These are phyloP conservation scores for Troides aeacus DNA, from an alignment of 2,888 invertebrate species.

Conservation along the genomic window DNA sequence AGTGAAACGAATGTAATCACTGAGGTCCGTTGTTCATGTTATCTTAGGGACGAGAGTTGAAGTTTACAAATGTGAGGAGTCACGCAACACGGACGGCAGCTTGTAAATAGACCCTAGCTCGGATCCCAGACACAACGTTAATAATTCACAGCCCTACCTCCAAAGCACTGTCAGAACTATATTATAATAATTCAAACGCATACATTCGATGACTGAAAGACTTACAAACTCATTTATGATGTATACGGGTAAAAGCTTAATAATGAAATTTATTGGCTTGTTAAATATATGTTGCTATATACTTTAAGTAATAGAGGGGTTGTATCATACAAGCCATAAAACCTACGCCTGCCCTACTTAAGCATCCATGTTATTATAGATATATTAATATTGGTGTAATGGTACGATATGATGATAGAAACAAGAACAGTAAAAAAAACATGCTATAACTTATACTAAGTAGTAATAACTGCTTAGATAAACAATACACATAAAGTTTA, in stretches of 20 bases:
- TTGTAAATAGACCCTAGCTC: conserved; percentile 38
- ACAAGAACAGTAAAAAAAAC: too few species aligned
- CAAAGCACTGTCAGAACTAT: conserved; percentile 27
- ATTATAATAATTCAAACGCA: conserved; percentile 25
- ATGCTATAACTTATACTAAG: too few species aligned
- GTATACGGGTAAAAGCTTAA: not conserved
- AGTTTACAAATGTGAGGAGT: conserved; percentile 68
- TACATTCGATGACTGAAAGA: not conserved
- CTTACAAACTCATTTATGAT: not conserved
- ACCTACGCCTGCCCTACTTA: too few species aligned
- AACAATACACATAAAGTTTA: too few species aligned
- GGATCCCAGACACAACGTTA: conserved; percentile 36
- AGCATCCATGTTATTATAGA: too few species aligned
- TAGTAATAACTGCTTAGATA: too few species aligned
- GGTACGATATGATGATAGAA: too few species aligned
- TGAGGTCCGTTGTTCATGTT: conserved; percentile 48
- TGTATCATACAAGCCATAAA: too few species aligned
- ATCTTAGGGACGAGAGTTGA: conserved; percentile 51
- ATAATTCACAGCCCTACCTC: conserved; percentile 38
- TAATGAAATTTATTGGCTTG: not conserved
- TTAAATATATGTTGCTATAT: not conserved
- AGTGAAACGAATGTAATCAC: conserved; percentile 48
- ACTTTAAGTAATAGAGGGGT: too few species aligned
- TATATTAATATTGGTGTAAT: too few species aligned
- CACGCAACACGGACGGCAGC: conserved; percentile 54